Evolutionary conservation across 2,113 vertebrate genomes (phyloP).

Genomic region (Actenoides hombroni): DNA sequence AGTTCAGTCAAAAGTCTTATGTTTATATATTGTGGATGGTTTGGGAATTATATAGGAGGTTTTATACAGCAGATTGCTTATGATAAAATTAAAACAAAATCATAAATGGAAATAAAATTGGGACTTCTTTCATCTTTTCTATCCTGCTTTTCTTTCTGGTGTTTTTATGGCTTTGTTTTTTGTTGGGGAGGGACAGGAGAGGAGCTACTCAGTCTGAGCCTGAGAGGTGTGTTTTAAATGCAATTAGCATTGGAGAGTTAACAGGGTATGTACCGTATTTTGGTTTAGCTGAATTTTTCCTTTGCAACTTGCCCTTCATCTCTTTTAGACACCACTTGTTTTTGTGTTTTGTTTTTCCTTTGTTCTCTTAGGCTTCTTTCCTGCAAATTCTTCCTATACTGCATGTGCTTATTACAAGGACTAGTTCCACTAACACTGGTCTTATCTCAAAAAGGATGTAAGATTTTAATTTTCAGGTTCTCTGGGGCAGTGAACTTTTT

Average conservation of each 20-base stretch:
- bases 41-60: not conserved
- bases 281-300: not conserved
- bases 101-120: not conserved
- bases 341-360: not conserved
- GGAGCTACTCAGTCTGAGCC: not conserved
- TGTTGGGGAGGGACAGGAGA: not conserved
- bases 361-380: not conserved
- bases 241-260: not conserved
- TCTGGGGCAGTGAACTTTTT: not conserved
- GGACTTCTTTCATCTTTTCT: not conserved
- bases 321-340: not conserved
- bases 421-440: not conserved
- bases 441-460: not conserved
- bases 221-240: not conserved
- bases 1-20: constrained; percentile 4
- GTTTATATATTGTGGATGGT: not conserved
- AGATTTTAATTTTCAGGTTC: not conserved
- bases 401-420: not conserved
- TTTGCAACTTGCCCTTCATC: not conserved
- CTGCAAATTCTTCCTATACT: not conserved
- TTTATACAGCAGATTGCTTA: not conserved
- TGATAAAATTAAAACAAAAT: not conserved
- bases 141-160: not conserved
- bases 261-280: not conserved
- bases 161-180: not conserved